Conservation (phyloP, 2,797 vertebrate species). For the Centroberyx gerrardi region DNA sequence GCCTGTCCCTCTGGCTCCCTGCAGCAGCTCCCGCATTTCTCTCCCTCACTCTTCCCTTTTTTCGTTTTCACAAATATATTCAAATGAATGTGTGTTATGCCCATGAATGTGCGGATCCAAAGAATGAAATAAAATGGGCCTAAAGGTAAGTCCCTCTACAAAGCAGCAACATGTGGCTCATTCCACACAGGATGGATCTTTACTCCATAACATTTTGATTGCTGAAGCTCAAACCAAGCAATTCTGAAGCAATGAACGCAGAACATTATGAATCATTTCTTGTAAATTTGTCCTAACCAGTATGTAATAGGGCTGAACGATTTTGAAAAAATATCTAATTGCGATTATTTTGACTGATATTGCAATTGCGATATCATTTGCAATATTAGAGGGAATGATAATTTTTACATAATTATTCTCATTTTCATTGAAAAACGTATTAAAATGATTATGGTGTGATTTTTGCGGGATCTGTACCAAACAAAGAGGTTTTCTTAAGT, state of each 20-base stretch:
- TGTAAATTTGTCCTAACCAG: not conserved
- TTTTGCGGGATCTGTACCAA: too few relatives aligned
- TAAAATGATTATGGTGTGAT: too few relatives aligned
- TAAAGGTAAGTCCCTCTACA: not conserved
- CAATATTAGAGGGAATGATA: too few relatives aligned
- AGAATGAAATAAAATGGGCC: not conserved
- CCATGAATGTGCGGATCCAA: too few relatives aligned
- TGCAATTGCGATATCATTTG: too few relatives aligned
- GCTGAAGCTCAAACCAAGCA: not conserved
- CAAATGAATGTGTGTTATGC: not conserved
- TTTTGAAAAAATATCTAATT: too few relatives aligned
- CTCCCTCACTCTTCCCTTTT: not conserved
- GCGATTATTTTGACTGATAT: too few relatives aligned
- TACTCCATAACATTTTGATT: not conserved
- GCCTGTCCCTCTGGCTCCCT: conserved; percentile 3
- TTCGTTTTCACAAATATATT: not conserved
- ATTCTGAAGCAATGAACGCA: not conserved
- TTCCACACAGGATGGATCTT: not conserved
- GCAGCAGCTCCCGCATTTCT: not conserved
- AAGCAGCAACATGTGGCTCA: too few relatives aligned
- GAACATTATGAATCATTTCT: not conserved
- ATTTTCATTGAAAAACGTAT: too few relatives aligned
- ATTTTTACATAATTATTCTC: too few relatives aligned
- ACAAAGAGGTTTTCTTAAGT: too few relatives aligned
- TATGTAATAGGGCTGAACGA: too few relatives aligned